phyloP scores from a whole-genome alignment of 1,140 invertebrate species.

The Tyrophagus putrescentiae region DNA sequence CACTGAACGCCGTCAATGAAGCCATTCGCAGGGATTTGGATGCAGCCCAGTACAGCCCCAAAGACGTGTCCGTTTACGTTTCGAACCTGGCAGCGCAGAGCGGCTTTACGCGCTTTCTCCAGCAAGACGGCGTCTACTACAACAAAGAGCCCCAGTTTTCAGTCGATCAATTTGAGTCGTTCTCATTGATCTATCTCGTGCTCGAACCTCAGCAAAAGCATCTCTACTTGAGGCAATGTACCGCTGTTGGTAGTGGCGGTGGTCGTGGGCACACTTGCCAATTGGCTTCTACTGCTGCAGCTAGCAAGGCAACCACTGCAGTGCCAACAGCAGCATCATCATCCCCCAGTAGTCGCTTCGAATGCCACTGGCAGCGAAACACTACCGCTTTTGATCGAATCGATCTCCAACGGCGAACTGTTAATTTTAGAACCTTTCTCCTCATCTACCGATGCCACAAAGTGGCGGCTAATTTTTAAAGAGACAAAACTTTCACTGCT shows the following conservation, averaged over 20 bases:
- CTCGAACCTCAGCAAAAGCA: constrained; percentile 1
- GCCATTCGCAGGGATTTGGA: not conserved
- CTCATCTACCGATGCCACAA: not conserved
- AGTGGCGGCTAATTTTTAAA: not conserved
- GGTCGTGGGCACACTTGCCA: not conserved
- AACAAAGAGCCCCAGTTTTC: constrained; percentile 19
- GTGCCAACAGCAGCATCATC: too few species aligned
- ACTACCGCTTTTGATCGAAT: constrained; percentile 12
- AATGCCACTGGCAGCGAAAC: not conserved
- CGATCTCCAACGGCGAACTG: not conserved
- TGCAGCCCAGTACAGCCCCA: too few species aligned
- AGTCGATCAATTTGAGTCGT: not conserved
- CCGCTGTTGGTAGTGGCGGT: too few species aligned
- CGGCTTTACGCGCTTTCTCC: constrained; percentile 22
- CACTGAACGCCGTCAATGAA: constrained; percentile 8
- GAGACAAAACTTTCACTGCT: too few species aligned
- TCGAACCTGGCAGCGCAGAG: constrained; percentile 24
- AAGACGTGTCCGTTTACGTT: constrained; percentile 17
- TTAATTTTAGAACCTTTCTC: constrained; percentile 12
- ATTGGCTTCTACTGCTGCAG: not conserved
- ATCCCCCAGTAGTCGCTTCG: too few species aligned
- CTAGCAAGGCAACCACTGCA: too few species aligned
- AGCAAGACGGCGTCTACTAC: constrained; percentile 20
- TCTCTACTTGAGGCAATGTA: not conserved
- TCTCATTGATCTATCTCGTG: not conserved